Evolutionary conservation across 2,888 invertebrate genomes (phyloP).

Genomic region (Heliconius hortense): DNA sequence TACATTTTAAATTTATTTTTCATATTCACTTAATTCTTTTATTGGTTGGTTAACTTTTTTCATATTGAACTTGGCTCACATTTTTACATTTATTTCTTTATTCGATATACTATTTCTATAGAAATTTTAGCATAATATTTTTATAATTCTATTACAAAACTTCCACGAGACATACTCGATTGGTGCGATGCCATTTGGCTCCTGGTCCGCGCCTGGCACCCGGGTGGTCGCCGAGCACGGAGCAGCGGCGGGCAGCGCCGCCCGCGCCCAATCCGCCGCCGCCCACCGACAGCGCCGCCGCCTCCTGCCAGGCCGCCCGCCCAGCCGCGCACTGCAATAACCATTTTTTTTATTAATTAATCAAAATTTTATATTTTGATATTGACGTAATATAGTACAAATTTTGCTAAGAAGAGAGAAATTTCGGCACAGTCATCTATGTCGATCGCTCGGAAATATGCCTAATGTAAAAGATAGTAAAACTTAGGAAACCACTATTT

Average conservation of each 20-base stretch:
- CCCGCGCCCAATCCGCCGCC: slow-evolving; percentile 77
- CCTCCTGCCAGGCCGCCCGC: slow-evolving; percentile 92
- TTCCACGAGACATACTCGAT: slow-evolving; percentile 83
- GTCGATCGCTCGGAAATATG: neutral
- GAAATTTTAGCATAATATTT: too few relatives aligned
- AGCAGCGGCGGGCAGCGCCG: slow-evolving; percentile 80
- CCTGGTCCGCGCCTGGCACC: slow-evolving; percentile 70
- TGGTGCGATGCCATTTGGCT: slow-evolving; percentile 94
- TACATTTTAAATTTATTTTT: too few relatives aligned
- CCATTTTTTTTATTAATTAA: slow-evolving; percentile 12
- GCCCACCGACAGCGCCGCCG: slow-evolving; percentile 75
- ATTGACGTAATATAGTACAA: neutral
- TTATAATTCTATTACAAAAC: too few relatives aligned
- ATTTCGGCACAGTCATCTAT: neutral
- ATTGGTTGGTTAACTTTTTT: neutral
- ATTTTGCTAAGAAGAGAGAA: neutral
- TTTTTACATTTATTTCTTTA: neutral
- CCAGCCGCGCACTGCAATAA: slow-evolving; percentile 88
- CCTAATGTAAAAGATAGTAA: neutral
- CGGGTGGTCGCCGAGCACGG: slow-evolving; percentile 85
- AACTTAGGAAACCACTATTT: neutral
- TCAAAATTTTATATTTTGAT: neutral
- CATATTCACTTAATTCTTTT: too few relatives aligned
- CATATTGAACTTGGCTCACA: neutral
- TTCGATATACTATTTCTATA: too few relatives aligned